Conservation (phyloP, 64 coral and sea anemone genomes). For the Stylophora pistillata region DNA sequence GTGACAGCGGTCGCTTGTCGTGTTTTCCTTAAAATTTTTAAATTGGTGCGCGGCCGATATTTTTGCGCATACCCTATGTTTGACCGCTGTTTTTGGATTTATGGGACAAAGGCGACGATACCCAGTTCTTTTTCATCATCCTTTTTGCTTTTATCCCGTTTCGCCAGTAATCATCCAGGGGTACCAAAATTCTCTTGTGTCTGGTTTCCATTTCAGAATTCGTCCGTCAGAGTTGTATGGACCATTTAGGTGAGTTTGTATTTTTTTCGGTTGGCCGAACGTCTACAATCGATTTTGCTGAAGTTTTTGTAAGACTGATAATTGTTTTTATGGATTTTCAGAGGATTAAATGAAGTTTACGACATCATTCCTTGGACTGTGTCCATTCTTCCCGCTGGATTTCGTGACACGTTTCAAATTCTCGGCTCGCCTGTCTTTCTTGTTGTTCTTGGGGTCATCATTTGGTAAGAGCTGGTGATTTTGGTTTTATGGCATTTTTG, state of each 20-base stretch:
- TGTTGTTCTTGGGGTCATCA: slow-evolving; percentile 67
- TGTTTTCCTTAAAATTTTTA: no score
- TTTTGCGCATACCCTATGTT: no score
- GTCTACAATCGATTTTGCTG: background rate
- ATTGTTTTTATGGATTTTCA: slow-evolving; percentile 13
- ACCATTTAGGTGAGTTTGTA: slow-evolving; percentile 71
- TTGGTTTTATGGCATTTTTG: no score
- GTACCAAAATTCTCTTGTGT: background rate
- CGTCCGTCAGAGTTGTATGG: slow-evolving; percentile 72
- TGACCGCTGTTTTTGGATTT: no score
- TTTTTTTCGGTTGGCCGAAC: background rate
- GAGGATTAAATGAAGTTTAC: slow-evolving; percentile 67
- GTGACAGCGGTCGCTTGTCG: no score
- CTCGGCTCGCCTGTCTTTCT: slow-evolving; percentile 76
- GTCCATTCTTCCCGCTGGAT: slow-evolving; percentile 50
- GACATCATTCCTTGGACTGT: slow-evolving; percentile 69
- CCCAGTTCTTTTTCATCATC: no score
- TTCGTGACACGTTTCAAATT: slow-evolving; percentile 55
- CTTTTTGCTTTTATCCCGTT: background rate
- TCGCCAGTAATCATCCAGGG: background rate
- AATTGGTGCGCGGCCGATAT: no score
- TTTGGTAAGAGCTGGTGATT: slow-evolving; percentile 65
- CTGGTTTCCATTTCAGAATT: slow-evolving; percentile 47
- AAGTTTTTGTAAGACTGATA: background rate
- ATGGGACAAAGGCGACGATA: no score